Conservation (phyloP, 2,113 vertebrate genomes). For the Gnathonemus echidnorhynchus region DNA sequence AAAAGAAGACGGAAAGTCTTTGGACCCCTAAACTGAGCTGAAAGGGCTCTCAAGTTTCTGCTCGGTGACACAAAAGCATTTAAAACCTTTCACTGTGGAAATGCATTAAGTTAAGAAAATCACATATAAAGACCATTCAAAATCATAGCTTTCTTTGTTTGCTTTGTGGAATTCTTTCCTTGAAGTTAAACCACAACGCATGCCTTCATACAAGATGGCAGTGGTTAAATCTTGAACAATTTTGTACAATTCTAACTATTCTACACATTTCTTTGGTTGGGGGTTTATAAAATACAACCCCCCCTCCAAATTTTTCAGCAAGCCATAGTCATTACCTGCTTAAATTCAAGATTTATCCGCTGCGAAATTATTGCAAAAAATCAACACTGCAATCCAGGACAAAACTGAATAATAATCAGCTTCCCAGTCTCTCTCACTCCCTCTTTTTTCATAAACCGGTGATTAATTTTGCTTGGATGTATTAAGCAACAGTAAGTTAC, state of each 20-base stretch:
- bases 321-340: conserved; percentile 37
- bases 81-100: conserved; percentile 20
- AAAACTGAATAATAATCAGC: conserved; percentile 36
- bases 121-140: conserved; percentile 30
- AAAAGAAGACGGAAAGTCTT: conserved; percentile 30
- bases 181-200: conserved; percentile 51
- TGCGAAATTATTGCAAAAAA: conserved; percentile 56
- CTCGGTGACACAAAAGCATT: conserved; percentile 6
- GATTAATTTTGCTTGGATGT: conserved; percentile 24
- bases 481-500: conserved; percentile 35
- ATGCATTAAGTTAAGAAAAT: conserved; percentile 26
- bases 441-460: conserved; percentile 14
- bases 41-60: background rate
- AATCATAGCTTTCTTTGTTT: conserved; percentile 29
- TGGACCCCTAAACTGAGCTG: background rate
- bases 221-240: conserved; percentile 44
- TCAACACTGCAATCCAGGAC: conserved; percentile 60
- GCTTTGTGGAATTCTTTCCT: conserved; percentile 42
- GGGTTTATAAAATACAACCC: background rate
- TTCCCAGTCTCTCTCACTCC: background rate
- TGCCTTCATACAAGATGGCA: conserved; percentile 70
- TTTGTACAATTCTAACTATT: conserved; percentile 16
- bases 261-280: background rate
- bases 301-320: background rate
- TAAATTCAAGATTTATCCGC: conserved; percentile 56